These are phyloP conservation scores for Saxicola maurus DNA, from an alignment of 2,797 vertebrate species.

Conservation along the genomic window DNA sequence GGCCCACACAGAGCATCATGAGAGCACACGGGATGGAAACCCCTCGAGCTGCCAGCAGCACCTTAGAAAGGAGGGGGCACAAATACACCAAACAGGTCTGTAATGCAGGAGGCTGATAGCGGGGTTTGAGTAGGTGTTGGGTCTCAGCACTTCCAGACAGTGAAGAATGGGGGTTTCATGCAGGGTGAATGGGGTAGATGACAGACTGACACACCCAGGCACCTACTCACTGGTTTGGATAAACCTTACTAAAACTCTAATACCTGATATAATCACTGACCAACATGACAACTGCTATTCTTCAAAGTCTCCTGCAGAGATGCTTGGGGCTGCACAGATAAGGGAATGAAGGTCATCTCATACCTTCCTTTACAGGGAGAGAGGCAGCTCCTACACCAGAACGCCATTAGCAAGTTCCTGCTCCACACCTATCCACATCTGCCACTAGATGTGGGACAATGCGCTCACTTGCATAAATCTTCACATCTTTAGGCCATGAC, in stretches of 20 bases:
- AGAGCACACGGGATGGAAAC: background rate
- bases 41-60: slow-evolving; percentile 53
- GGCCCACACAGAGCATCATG: background rate
- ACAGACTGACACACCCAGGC: slow-evolving; percentile 34
- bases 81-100: slow-evolving; percentile 5
- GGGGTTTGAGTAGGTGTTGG: slow-evolving; percentile 1
- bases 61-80: slow-evolving; percentile 10
- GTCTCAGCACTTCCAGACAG: slow-evolving; percentile 53
- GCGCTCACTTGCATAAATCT: slow-evolving; percentile 34
- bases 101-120: slow-evolving; percentile 28
- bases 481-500: slow-evolving; percentile 60
- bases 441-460: slow-evolving; percentile 35
- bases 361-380: slow-evolving; percentile 28
- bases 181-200: slow-evolving; percentile 54
- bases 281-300: slow-evolving; percentile 49
- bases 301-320: slow-evolving; percentile 38
- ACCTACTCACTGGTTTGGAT: slow-evolving; percentile 58
- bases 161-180: slow-evolving; percentile 64
- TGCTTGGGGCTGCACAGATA: slow-evolving; percentile 40
- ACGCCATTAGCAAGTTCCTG: slow-evolving; percentile 52
- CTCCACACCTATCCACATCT: slow-evolving; percentile 29
- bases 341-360: slow-evolving; percentile 34
- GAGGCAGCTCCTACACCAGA: slow-evolving; percentile 40
- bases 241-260: slow-evolving; percentile 60
- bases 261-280: slow-evolving; percentile 15